Conservation (phyloP, 2,113 vertebrate species). For the Leptocoma aspasia region DNA sequence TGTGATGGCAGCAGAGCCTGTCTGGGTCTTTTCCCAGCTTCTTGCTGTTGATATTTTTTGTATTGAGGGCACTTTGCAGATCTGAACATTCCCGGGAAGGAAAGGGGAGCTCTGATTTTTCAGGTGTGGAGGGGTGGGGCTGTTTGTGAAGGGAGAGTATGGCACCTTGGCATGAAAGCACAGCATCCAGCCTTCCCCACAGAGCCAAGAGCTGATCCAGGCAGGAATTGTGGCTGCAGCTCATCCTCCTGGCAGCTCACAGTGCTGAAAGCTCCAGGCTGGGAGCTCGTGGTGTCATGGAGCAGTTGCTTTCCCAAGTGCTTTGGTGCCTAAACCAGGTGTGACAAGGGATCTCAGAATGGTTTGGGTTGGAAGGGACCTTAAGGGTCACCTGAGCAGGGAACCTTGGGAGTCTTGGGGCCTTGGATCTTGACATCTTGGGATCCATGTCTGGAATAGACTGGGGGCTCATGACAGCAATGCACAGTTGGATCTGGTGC, state of each 20-base stretch:
- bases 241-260: neutral
- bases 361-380: neutral
- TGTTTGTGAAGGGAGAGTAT: fast-evolving
- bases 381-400: neutral
- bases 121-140: fast-evolving
- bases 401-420: neutral
- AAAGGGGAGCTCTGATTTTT: neutral
- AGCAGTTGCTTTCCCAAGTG: neutral
- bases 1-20: neutral
- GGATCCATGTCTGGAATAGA: neutral
- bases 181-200: neutral
- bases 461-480: neutral
- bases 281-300: neutral
- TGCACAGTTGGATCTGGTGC: too few species aligned
- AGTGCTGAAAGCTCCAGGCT: neutral
- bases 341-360: neutral
- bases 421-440: neutral
- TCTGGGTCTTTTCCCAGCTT: neutral
- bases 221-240: neutral
- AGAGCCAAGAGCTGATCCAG: neutral
- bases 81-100: neutral
- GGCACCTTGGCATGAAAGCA: neutral
- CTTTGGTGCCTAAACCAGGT: neutral
- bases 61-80: neutral
- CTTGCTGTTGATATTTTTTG: neutral